Percentiles rank a stretch among this genome's conserved stretches.
These are phyloP conservation scores for Cephus spinipes DNA, from an alignment of 2,888 invertebrate species.

Conservation along the genomic window DNA sequence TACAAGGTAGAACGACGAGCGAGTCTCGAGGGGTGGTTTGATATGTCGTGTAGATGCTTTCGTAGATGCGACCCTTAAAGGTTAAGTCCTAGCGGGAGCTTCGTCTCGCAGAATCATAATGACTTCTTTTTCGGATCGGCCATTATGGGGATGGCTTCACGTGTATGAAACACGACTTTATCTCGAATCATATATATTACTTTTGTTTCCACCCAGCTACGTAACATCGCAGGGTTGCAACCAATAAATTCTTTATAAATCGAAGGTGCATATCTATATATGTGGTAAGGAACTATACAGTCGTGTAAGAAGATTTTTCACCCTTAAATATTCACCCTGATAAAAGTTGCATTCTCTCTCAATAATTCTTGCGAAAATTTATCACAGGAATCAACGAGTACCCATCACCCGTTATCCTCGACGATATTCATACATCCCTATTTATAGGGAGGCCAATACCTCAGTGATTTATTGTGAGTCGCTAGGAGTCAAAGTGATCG, in stretches of 20 bases:
- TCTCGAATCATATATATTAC: neutral
- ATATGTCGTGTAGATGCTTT: neutral
- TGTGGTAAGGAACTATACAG: neutral
- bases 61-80: neutral
- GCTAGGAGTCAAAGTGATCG: neutral
- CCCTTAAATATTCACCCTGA: neutral
- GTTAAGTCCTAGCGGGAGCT: neutral
- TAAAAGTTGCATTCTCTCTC: neutral
- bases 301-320: neutral
- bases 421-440: neutral
- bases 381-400: neutral
- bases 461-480: neutral
- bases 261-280: neutral
- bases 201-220: neutral
- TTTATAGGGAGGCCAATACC: neutral
- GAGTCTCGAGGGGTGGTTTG: slow-evolving; percentile 12
- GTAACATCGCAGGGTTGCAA: neutral
- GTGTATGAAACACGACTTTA: neutral
- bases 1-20: slow-evolving; percentile 12
- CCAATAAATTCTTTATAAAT: neutral
- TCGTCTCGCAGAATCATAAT: neutral
- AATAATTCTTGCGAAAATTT: neutral
- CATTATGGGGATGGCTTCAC: neutral
- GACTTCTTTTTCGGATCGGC: neutral
- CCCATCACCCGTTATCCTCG: neutral